phyloP scores from a whole-genome alignment of 2,797 vertebrate species.

The Gymnoscopelus braueri region DNA sequence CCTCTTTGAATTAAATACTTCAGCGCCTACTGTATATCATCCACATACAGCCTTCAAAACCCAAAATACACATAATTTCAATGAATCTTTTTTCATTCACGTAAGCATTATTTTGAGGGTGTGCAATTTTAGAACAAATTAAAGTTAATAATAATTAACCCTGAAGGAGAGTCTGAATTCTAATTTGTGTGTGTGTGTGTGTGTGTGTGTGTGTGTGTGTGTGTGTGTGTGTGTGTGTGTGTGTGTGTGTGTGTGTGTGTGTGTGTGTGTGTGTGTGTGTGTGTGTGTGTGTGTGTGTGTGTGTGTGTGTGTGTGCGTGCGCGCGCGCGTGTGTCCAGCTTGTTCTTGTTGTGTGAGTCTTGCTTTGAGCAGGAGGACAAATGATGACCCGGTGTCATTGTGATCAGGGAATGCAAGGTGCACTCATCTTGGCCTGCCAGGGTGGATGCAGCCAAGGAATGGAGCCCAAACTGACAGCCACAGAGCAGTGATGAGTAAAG shows the following conservation, averaged over 20 bases:
- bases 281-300: too few relatives aligned
- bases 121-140: conserved; percentile 21
- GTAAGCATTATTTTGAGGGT: conserved; percentile 20
- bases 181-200: too few relatives aligned
- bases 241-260: conserved; percentile 7
- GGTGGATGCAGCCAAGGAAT: conserved; percentile 62
- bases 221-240: conserved; percentile 2
- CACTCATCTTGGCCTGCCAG: conserved; percentile 62
- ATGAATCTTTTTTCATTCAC: conserved; percentile 14
- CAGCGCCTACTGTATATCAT: conserved; percentile 24
- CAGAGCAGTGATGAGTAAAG: conserved; percentile 69
- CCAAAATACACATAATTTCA: conserved; percentile 25
- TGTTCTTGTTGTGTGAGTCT: conserved; percentile 5
- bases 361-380: conserved; percentile 41
- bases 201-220: background rate
- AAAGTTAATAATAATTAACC: conserved; percentile 18
- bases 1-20: conserved; percentile 39
- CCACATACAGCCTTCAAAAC: conserved; percentile 23
- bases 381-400: conserved; percentile 53
- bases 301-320: too few relatives aligned
- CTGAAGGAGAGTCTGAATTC: too few relatives aligned
- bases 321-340: too few relatives aligned
- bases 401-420: conserved; percentile 69
- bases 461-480: conserved; percentile 71
- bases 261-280: too few relatives aligned